Percentiles rank a stretch among this genome's conserved stretches.
These are phyloP conservation scores for Periphyllus acericola DNA, from an alignment of 2,888 invertebrate genomes.

Conservation along the genomic window DNA sequence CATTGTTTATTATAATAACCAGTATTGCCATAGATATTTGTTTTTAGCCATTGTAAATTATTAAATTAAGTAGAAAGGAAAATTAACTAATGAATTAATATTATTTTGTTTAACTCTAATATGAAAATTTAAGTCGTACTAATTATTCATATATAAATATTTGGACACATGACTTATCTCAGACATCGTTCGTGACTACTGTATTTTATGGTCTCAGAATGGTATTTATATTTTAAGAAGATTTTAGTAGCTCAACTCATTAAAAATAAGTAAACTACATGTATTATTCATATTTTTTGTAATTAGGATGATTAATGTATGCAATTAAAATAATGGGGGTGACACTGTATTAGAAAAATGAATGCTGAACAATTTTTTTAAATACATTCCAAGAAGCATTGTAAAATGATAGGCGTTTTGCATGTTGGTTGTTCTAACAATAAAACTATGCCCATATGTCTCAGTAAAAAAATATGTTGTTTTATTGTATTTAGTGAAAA, in stretches of 20 bases:
- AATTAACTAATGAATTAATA: too few species aligned
- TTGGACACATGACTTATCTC: neutral
- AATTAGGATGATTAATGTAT: conserved; percentile 1
- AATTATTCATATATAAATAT: neutral
- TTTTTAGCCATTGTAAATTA: too few species aligned
- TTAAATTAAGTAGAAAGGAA: too few species aligned
- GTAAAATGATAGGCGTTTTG: conserved; percentile 30
- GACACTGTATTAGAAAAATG: neutral
- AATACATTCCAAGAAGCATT: neutral
- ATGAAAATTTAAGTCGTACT: neutral
- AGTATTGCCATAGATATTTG: too few species aligned
- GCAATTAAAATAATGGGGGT: neutral
- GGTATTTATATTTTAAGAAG: neutral
- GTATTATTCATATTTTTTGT: neutral
- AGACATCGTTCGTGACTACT: neutral
- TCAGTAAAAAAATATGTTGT: neutral
- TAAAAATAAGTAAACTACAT: neutral
- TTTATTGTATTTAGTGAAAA: neutral
- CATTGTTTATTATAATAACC: too few species aligned
- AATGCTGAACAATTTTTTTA: neutral
- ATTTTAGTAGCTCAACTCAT: neutral
- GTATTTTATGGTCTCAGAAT: neutral
- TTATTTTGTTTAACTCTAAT: too few species aligned
- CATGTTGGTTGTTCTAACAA: neutral
- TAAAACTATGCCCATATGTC: neutral